Percentiles rank a stretch among this genome's conserved stretches.
These are phyloP conservation scores for Calliopum simillimum DNA, from an alignment of 2,888 invertebrate genomes.

Conservation along the genomic window DNA sequence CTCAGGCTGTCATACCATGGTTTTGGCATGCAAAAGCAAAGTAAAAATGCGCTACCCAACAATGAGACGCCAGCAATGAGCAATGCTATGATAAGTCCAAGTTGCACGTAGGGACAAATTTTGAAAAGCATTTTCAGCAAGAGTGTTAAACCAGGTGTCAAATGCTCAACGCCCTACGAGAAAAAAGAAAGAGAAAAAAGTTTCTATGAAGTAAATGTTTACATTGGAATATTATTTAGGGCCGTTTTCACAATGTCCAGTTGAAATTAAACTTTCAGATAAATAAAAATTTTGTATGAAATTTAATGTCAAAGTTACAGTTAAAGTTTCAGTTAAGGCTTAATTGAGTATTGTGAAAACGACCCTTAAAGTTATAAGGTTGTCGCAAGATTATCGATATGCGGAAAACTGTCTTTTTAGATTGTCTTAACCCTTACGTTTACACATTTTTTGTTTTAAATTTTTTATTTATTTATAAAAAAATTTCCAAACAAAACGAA, in stretches of 20 bases:
- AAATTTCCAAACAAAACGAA: too few relatives aligned
- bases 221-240: neutral
- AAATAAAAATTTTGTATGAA: too few relatives aligned
- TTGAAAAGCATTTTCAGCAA: constrained; percentile 69
- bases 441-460: too few relatives aligned
- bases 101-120: constrained; percentile 69
- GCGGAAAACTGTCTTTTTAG: too few relatives aligned
- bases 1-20: constrained; percentile 34
- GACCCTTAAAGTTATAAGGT: constrained; percentile 10
- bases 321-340: too few relatives aligned
- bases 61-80: constrained; percentile 68
- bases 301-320: too few relatives aligned
- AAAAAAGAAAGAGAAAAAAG: constrained; percentile 20
- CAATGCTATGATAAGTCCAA: constrained; percentile 68
- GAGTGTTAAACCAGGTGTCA: constrained; percentile 67
- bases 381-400: neutral
- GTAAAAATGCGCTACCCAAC: constrained; percentile 60
- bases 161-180: constrained; percentile 61
- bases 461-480: too few relatives aligned
- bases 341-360: too few relatives aligned
- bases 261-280: too few relatives aligned
- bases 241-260: too few relatives aligned
- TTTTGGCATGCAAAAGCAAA: constrained; percentile 55
- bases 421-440: too few relatives aligned
- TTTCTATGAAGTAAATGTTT: neutral